Evolutionary conservation across 2,113 vertebrate species (phyloP), one percentile per base, ranked within the genome.

Genomic region (Hydropotes inermis): DNA sequence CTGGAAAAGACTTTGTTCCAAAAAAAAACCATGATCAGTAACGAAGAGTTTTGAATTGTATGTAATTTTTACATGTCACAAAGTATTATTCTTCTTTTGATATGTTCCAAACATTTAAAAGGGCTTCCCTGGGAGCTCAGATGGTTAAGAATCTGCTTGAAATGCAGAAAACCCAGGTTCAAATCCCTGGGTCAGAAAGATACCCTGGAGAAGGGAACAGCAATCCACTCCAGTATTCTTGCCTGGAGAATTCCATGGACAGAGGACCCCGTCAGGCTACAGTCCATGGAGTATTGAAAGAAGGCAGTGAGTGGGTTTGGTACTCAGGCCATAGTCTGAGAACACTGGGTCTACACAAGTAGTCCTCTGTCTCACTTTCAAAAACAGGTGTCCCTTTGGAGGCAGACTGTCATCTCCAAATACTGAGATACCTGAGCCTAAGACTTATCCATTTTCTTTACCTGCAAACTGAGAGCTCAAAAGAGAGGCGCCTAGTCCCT

Each of bases 1-100:
- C 54, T 85, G 54, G 27, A 4, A 30, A 1, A 67, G n/a, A 5
- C 3, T 78, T 21, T 36, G 8, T 94, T 94, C 27, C 23, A 94
- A 70, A 45, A 57, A 67, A 33, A 96, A 91, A 2, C 1, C 27
- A 83, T 52, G 47, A 33, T 36, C 60, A 79, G 64, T 76, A 33
- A 79, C 10, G 54, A 7, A 94, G 25, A 90, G 83, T 70, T 94
- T 55, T 81, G 25, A 93, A 93, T 61, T 83, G 36, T n/a, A 86
- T 52, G 30, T 78, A 83, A 87, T 60, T 94, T 95, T 83, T 47
- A 54, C 2, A 2, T 39, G 10, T 86, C 6, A 86, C 45, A 93
- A 96, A 91, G 25, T 78, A 47, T 16, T 81, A 9, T 58, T 39
- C 25, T 89, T 60, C 30, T 64, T 27, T 25, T 74, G 43, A 52